A percentile compares a stretch with the other conserved stretches of the same genome.
phyloP scores from a whole-genome alignment of 2,797 vertebrate genomes.

The Phyllotis vaccarum region DNA sequence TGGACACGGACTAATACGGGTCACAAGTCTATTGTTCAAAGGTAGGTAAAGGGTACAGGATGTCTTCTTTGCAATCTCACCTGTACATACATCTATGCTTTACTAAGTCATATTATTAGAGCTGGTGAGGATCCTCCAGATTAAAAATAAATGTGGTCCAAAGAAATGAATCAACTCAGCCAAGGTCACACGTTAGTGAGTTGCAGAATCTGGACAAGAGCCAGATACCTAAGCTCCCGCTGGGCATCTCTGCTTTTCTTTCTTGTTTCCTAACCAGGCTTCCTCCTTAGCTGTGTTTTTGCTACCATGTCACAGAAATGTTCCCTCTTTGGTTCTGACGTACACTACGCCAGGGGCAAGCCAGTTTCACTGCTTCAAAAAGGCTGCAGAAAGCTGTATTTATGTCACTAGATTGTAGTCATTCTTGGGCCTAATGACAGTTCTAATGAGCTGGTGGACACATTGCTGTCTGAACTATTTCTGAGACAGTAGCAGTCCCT shows the following conservation, averaged over 20 bases:
- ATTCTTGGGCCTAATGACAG: slow-evolving; percentile 55
- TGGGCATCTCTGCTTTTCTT: background rate
- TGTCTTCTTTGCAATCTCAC: background rate
- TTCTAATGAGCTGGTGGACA: slow-evolving; percentile 63
- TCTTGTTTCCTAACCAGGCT: background rate
- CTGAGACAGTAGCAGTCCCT: slow-evolving; percentile 50
- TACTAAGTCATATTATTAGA: slow-evolving; percentile 27
- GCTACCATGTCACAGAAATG: background rate
- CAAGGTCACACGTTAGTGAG: slow-evolving; percentile 33
- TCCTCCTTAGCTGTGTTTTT: slow-evolving; percentile 28
- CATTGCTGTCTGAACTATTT: slow-evolving; percentile 61
- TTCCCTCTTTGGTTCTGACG: slow-evolving; percentile 49
- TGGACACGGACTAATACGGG: background rate
- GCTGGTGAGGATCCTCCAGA: background rate
- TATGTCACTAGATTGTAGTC: slow-evolving; percentile 11
- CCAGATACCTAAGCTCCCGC: background rate
- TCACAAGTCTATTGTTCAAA: background rate
- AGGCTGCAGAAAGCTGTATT: background rate
- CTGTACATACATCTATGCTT: background rate
- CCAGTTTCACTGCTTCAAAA: background rate
- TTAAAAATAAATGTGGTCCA: background rate
- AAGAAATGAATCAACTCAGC: slow-evolving; percentile 50
- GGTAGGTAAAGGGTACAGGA: background rate
- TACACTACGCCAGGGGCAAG: background rate
- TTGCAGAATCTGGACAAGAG: background rate